phyloP scores from a whole-genome alignment of 1,140 invertebrate genomes.

The Mylabris phalerata region DNA sequence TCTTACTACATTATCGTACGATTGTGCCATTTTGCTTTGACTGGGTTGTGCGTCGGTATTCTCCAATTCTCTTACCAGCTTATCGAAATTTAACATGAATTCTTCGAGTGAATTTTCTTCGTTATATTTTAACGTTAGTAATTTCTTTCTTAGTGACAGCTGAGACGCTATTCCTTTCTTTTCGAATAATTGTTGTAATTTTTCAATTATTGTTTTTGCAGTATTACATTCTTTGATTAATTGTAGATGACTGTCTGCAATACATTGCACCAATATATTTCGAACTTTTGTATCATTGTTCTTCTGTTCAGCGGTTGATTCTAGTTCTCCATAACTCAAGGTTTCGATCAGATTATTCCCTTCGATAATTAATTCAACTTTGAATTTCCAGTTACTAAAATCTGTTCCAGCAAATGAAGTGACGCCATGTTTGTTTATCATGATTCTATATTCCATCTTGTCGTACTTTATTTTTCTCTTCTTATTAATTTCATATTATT shows the following conservation, averaged over 20 bases:
- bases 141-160: neutral
- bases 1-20: conserved; percentile 39
- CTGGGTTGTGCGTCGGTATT: conserved; percentile 17
- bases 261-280: neutral
- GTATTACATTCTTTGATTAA: neutral
- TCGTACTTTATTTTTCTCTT: neutral
- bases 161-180: neutral
- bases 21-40: conserved; percentile 32
- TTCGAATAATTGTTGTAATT: neutral
- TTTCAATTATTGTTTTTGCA: neutral
- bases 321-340: neutral
- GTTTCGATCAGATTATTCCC: neutral
- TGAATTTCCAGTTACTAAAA: neutral
- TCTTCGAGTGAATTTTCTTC: conserved; percentile 3
- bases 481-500: too few species aligned
- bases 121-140: neutral
- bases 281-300: neutral
- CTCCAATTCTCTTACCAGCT: conserved; percentile 15
- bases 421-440: neutral
- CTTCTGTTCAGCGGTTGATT: neutral
- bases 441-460: neutral
- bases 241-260: neutral
- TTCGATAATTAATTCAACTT: neutral
- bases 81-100: neutral
- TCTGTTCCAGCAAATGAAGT: neutral